These are phyloP conservation scores for Lordiphosa fenestrarum DNA, from an alignment of 2,888 invertebrate genomes.

Conservation along the genomic window DNA sequence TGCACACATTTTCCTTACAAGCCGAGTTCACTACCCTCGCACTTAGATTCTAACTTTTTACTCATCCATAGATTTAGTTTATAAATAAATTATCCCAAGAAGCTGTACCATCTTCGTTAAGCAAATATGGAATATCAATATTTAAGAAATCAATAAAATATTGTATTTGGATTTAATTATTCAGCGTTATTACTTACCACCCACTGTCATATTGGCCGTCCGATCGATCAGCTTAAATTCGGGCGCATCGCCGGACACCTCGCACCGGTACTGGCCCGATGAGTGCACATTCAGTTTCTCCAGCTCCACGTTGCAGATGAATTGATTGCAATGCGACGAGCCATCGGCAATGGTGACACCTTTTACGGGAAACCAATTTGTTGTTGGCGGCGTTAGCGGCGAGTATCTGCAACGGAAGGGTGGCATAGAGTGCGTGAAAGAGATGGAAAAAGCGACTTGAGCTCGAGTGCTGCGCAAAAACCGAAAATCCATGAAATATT, in stretches of 20 bases:
- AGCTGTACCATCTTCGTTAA: no score
- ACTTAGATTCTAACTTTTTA: no score
- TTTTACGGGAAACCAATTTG: conserved; percentile 79
- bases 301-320: conserved; percentile 79
- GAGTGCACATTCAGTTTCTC: conserved; percentile 77
- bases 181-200: conserved; percentile 79
- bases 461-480: conserved; percentile 64
- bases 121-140: no score
- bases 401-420: conserved; percentile 77
- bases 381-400: conserved; percentile 79
- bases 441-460: conserved; percentile 19
- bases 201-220: conserved; percentile 83
- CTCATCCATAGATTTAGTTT: no score
- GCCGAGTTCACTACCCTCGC: no score
- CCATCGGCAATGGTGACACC: conserved; percentile 79
- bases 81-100: no score
- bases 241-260: conserved; percentile 84
- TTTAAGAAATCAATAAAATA: no score
- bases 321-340: conserved; percentile 80
- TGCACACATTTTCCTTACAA: no score
- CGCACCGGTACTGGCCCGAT: conserved; percentile 83
- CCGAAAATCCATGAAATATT: conserved; percentile 67
- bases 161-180: background rate
- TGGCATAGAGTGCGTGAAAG: background rate
- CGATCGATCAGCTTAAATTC: conserved; percentile 83